Conservation (phyloP, 2,888 invertebrate genomes). For the Clivina fossor region DNA sequence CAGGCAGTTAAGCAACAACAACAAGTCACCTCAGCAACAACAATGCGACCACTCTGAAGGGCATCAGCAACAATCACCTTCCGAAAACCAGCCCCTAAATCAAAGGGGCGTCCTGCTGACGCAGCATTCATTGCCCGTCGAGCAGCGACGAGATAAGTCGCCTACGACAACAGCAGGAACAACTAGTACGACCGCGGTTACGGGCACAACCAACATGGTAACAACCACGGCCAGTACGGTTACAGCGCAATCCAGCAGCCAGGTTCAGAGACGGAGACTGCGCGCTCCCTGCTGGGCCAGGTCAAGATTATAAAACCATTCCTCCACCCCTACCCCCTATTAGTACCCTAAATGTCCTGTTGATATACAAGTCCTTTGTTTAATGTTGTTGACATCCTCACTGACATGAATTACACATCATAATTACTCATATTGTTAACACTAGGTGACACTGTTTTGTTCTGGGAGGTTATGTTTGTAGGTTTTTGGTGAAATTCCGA, state of each 20-base stretch:
- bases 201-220: constrained; percentile 44
- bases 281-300: constrained; percentile 81
- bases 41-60: too few relatives aligned
- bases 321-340: constrained; percentile 45
- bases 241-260: constrained; percentile 53
- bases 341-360: constrained; percentile 31
- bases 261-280: constrained; percentile 72
- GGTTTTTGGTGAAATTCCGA: too few relatives aligned
- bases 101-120: too few relatives aligned
- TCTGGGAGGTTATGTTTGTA: too few relatives aligned
- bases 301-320: constrained; percentile 53
- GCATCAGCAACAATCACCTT: too few relatives aligned
- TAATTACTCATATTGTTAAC: too few relatives aligned
- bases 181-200: constrained; percentile 46
- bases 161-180: constrained; percentile 46
- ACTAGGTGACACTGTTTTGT: too few relatives aligned
- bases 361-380: too few relatives aligned
- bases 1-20: too few relatives aligned
- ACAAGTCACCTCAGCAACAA: too few relatives aligned
- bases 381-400: constrained; percentile 9
- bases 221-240: constrained; percentile 36
- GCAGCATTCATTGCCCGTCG: too few relatives aligned
- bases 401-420: not conserved
- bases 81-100: too few relatives aligned
- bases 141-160: constrained; percentile 13